Evolutionary conservation across 2,888 invertebrate genomes (phyloP), one percentile per base, ranked within the genome.

Genomic region (Tinea trinotella): DNA sequence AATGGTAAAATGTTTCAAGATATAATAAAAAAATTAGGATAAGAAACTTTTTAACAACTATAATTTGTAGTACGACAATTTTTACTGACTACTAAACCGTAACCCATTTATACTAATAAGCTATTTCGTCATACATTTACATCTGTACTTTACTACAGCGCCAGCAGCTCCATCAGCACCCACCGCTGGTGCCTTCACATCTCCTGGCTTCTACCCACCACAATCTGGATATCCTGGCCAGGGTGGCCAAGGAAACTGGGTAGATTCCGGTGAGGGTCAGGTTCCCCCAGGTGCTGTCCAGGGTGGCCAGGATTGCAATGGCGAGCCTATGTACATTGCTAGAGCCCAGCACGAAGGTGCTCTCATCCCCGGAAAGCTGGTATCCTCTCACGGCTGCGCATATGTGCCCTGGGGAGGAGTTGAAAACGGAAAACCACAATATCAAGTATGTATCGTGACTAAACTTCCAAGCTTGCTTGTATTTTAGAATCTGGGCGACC

Each of bases 381-480:
- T 91, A 54, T 88, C 91, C 4, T 90, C 93, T 10, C 95, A 96
- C 67, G 92, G 92, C 19, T 90, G 91, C 40, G 90, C 91, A 12
- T 95, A 93, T 67, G 77, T 95, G 2, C 87, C 95, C 15, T 96
- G 93, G 93, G 95, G 95, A 2, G 95, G 95, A 13, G 83, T 77
- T 34, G 96, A 96, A 67, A 92, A 95, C 61, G 90, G 90, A 56
- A 92, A 93, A 67, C 71, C 82, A 12, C 87, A 92, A 58, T 96
- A 95, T 67, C 92, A 96, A 87, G 92, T 91, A 61, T n/a, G n/a
- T n/a, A n/a, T n/a, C n/a, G n/a, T n/a, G n/a, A n/a, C n/a, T n/a
- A n/a, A n/a, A n/a, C n/a, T n/a, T n/a, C n/a, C n/a, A n/a, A n/a
- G n/a, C n/a, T n/a, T n/a, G n/a, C n/a, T n/a, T n/a, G n/a, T n/a